Evolutionary conservation across 2,113 vertebrate species (phyloP).

Genomic region (Bufo gargarizans): DNA sequence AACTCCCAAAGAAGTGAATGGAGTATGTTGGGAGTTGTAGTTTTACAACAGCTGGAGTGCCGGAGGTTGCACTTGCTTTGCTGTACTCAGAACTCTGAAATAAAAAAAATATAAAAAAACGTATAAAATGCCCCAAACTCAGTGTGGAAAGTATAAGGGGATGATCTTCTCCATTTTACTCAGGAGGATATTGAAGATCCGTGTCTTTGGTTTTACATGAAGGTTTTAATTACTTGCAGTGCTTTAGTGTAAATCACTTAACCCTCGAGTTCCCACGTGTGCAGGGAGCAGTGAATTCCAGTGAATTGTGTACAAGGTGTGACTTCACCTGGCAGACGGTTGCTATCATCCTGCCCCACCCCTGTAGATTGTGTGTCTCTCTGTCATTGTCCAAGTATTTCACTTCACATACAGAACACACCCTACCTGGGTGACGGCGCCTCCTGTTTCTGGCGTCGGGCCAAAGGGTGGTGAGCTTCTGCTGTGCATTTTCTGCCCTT

Average conservation of each 20-base stretch:
- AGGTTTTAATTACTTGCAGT: neutral
- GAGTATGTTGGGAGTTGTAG: too few relatives aligned
- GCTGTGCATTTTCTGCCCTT: constrained; percentile 42
- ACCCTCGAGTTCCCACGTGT: neutral
- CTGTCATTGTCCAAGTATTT: constrained; percentile 55
- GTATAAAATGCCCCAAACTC: neutral
- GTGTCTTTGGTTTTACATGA: neutral
- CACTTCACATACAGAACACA: constrained; percentile 47
- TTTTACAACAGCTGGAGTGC: too few relatives aligned
- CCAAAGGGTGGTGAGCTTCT: constrained; percentile 40
- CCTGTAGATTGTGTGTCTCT: constrained; percentile 51
- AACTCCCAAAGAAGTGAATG: too few relatives aligned
- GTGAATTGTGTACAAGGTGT: constrained; percentile 29
- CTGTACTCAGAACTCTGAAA: too few relatives aligned
- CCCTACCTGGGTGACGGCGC: constrained; percentile 47
- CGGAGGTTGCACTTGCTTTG: too few relatives aligned
- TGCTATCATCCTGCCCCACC: constrained; percentile 43
- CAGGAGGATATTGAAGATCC: neutral
- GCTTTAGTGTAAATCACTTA: neutral
- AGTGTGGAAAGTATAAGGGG: neutral
- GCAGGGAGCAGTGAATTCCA: neutral
- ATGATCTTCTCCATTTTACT: neutral
- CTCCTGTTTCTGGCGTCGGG: constrained; percentile 25
- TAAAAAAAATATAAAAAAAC: too few relatives aligned
- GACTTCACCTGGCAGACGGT: constrained; percentile 29